A percentile compares a stretch with the other conserved stretches of the same genome.
phyloP scores from a whole-genome alignment of 2,888 invertebrate species.

The Drosophila heteroneura region DNA sequence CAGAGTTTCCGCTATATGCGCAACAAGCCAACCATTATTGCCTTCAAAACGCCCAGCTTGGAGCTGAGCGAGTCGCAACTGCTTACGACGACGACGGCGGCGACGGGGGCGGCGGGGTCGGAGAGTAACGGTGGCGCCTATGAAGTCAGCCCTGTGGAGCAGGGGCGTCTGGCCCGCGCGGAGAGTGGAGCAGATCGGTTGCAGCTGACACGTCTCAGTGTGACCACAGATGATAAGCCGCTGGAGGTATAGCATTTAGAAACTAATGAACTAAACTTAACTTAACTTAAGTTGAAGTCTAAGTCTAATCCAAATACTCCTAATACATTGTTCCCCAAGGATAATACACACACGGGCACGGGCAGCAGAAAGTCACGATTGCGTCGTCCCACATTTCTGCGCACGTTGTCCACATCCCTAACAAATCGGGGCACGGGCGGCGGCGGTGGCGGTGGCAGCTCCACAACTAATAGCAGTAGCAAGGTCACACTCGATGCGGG shows the following conservation, averaged over 20 bases:
- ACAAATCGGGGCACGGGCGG: slow-evolving; percentile 67
- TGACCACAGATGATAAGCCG: slow-evolving; percentile 88
- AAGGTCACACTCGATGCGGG: slow-evolving; percentile 85
- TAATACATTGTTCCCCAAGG: slow-evolving; percentile 55
- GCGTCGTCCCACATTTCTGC: slow-evolving; percentile 84
- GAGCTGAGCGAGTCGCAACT: slow-evolving; percentile 89
- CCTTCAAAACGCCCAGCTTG: slow-evolving; percentile 93
- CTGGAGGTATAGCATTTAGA: slow-evolving; percentile 88
- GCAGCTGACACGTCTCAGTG: slow-evolving; percentile 52
- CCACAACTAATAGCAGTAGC: slow-evolving; percentile 84
- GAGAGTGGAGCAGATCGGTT: slow-evolving; percentile 39
- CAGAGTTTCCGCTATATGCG: slow-evolving; percentile 96
- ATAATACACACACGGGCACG: slow-evolving; percentile 57
- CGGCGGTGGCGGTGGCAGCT: slow-evolving; percentile 79
- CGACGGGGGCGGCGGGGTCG: slow-evolving; percentile 81
- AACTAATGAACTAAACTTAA: slow-evolving; percentile 22
- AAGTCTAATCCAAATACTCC: slow-evolving; percentile 9
- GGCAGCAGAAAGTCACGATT: slow-evolving; percentile 83
- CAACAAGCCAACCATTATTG: slow-evolving; percentile 94
- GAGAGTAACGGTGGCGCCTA: slow-evolving; percentile 38
- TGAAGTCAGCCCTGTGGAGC: slow-evolving; percentile 74
- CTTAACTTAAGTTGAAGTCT: background rate
- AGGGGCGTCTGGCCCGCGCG: slow-evolving; percentile 86
- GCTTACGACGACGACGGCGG: slow-evolving; percentile 82
- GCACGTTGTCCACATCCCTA: slow-evolving; percentile 83